These are phyloP conservation scores for Bradypodion ventrale DNA, from an alignment of 2,797 vertebrate genomes.

Conservation along the genomic window DNA sequence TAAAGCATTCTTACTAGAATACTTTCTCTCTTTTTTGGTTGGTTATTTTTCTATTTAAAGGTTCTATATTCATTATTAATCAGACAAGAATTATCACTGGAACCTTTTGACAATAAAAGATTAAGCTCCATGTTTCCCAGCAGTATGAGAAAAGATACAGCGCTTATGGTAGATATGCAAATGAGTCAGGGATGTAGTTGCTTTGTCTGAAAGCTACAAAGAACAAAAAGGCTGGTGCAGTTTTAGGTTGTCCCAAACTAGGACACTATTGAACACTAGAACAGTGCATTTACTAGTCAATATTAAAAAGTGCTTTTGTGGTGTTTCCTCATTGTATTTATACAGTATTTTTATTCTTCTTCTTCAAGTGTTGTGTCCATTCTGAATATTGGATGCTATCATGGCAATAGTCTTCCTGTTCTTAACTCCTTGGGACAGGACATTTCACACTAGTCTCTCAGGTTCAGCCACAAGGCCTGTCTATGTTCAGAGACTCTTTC, in stretches of 20 bases:
- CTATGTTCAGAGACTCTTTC: too few species aligned
- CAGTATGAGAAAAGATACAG: background rate
- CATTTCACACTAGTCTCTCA: too few species aligned
- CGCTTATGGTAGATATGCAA: background rate
- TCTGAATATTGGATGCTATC: too few species aligned
- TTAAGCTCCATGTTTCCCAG: background rate
- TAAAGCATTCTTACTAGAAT: background rate
- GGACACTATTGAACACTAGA: too few species aligned
- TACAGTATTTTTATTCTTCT: too few species aligned
- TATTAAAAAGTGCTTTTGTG: background rate
- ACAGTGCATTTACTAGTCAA: background rate
- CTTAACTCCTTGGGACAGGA: too few species aligned
- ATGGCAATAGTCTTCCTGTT: too few species aligned
- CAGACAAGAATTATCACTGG: slow-evolving; percentile 5
- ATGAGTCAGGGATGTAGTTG: background rate
- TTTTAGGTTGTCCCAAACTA: background rate
- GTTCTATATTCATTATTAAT: slow-evolving; percentile 25
- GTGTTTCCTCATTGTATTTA: too few species aligned
- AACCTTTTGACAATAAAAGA: slow-evolving; percentile 13
- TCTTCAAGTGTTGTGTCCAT: too few species aligned
- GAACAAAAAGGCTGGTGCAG: background rate
- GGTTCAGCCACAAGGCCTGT: too few species aligned
- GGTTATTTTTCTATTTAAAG: slow-evolving; percentile 25
- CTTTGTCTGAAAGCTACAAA: background rate
- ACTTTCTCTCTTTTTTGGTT: slow-evolving; percentile 4